Percentiles rank a stretch among this genome's conserved stretches.
Evolutionary conservation across 2,888 invertebrate species (phyloP).

Genomic region (Diplolepis rosae): DNA sequence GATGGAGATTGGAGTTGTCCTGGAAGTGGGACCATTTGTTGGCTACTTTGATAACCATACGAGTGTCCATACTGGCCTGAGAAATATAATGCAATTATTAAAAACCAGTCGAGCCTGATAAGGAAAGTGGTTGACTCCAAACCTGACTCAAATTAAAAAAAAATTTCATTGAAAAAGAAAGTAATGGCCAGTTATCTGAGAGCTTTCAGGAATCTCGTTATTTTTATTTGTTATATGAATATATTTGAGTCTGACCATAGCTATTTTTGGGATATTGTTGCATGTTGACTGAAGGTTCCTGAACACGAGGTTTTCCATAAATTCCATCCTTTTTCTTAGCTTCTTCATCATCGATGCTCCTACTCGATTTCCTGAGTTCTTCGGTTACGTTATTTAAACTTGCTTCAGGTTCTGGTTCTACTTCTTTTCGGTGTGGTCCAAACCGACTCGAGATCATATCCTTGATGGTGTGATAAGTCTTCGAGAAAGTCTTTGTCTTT

Average conservation of each 20-base stretch:
- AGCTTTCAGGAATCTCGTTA: not conserved
- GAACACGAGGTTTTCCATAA: slow-evolving; percentile 77
- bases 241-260: slow-evolving; percentile 58
- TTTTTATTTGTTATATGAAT: too few species aligned
- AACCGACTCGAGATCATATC: slow-evolving; percentile 89
- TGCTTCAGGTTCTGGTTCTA: slow-evolving; percentile 73
- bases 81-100: not conserved
- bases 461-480: slow-evolving; percentile 88
- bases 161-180: not conserved
- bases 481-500: slow-evolving; percentile 80
- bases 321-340: slow-evolving; percentile 76
- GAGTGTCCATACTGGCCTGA: slow-evolving; percentile 44
- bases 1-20: slow-evolving; percentile 65
- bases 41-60: slow-evolving; percentile 63
- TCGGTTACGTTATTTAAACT: slow-evolving; percentile 80
- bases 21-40: slow-evolving; percentile 65
- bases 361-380: slow-evolving; percentile 75
- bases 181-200: not conserved
- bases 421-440: slow-evolving; percentile 78
- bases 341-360: slow-evolving; percentile 70
- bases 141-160: not conserved
- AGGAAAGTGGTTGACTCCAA: not conserved
- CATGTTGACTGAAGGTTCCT: slow-evolving; percentile 61
- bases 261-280: slow-evolving; percentile 66
- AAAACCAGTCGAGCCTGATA: not conserved